Base-by-base conservation (phyloP, 2,113 vertebrate species). In the Nansenia antarctica region DNA sequence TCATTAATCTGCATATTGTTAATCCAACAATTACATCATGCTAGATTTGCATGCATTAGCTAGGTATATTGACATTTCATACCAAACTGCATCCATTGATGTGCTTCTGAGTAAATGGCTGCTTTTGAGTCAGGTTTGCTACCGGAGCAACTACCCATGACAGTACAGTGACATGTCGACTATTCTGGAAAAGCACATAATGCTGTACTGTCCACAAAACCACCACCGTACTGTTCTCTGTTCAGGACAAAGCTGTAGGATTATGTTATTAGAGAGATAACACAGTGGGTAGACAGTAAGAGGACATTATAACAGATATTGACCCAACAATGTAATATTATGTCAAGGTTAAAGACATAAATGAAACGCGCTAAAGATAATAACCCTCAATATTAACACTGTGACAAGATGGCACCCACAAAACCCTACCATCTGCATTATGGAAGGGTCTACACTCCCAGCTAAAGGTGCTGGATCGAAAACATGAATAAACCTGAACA, bases 21-120 rank as follows among this genome's bases (percentile, higher is more conserved):
- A 88, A 89, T 85, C 86, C 78, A 11, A 34, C 77, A 83, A 82
- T 90, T 86, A 88, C 69, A 66, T 87, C 88, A 90, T 30, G 37
- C 6, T 1, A 12, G 49, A 83, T 78, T 85, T 74, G 80, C 77
- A 3, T 63, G 35, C 18, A 45, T 63, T 63, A 45, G 2, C 61
- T 45, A n/a, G 58, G 5, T 15, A 27, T 31, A n/a, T 27, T 58
- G 26, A 22, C 7, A 58, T 58, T 58, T 27, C 12, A 15, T 27
- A 31, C 22, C 14, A 14, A 31, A 30, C 26, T 30, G 5, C 29
- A 2, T 58, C 54, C 7, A 31, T 2, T 9, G 29, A 18, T 27
- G 29, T 31, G 29, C 26, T 30, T 18, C 27, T 4, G 14, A 31
- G 14, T 57, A 27, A 29, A 29, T 31, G 2, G 20, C 45, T 9